Conservation (phyloP, 2,113 vertebrate genomes). For the Peucedramus taeniatus region DNA sequence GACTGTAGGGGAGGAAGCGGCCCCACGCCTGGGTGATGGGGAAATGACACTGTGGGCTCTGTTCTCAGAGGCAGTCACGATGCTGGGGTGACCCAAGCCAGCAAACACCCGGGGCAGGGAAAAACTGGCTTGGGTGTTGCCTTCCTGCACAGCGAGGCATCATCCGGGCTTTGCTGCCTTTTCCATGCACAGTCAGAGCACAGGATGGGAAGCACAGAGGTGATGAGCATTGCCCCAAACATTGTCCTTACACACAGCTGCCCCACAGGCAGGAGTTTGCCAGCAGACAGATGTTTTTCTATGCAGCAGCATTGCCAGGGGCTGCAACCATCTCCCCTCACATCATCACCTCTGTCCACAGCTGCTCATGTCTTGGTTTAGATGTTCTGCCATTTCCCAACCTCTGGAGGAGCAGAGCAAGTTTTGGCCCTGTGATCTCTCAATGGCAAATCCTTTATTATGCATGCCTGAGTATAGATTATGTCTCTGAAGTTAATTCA, state of each 20-base stretch:
- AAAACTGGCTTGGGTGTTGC: conserved; percentile 4
- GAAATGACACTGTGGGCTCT: conserved; percentile 53
- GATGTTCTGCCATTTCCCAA: background rate
- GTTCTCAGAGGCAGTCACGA: conserved; percentile 9
- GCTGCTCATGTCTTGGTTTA: background rate
- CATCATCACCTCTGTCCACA: background rate
- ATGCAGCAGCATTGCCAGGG: background rate
- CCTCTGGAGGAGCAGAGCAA: background rate
- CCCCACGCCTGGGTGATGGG: background rate
- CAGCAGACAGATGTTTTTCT: background rate
- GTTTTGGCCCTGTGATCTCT: background rate
- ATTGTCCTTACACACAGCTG: background rate
- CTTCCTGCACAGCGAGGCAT: background rate
- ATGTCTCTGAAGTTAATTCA: conserved; percentile 43
- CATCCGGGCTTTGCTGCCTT: background rate
- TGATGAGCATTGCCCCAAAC: background rate
- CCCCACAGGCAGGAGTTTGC: background rate
- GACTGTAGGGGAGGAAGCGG: conserved; percentile 37
- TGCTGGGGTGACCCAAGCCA: conserved; percentile 1
- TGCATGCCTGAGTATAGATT: background rate
- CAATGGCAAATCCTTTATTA: background rate
- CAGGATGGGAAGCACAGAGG: background rate
- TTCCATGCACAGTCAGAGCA: background rate
- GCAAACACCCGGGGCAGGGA: background rate
- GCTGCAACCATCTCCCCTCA: background rate